Base-by-base conservation (phyloP, 2,797 vertebrate genomes). In the Lates japonicus region DNA sequence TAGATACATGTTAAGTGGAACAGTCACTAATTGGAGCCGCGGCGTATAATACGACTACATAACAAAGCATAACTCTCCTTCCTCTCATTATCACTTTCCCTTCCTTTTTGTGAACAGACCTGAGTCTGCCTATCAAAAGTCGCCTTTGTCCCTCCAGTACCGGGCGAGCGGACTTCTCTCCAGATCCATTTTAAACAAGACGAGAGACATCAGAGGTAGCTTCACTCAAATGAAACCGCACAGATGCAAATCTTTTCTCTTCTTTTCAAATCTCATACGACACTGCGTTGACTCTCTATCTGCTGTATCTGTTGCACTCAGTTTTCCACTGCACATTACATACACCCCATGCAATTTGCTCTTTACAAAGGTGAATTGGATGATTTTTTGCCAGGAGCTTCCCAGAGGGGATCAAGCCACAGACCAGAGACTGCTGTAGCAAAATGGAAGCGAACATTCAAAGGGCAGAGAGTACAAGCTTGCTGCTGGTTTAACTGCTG, bases 211-310 rank as follows among this genome's bases (percentile, higher is more conserved):
- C 74, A 81, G 67, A 78, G 60, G 63, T 29, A 64, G 57, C 80
- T 82, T 85, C 63, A 66, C 74, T 86, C 72, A 65, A 67, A 78
- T 59, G 42, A 89, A 88, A 76, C 62, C 51, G 63, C 29, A 66
- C 70, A 67, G 74, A 91, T 88, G 79, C n/a, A 82, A 74, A 90
- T 92, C 78, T 78, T 65, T 29, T 78, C 1, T 48, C 67, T 76
- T 71, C 61, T 75, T 60, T 83, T 77, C 65, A 84, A 74, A 75
- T 66, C 54, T 55, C 20, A 70, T 0, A 41, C 9, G 51, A 57
- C 61, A 42, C 52, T 35, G 31, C n/a, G 4, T 64, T 73, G 49
- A 72, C 62, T 79, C 16, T 67, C 58, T 70, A 78, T 84, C 84
- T 78, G 59, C 74, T 73, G 44, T 61, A 84, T 89, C 70, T 76